Base-by-base conservation (phyloP, 2,797 vertebrate genomes). In the Eutrigla gurnardus region DNA sequence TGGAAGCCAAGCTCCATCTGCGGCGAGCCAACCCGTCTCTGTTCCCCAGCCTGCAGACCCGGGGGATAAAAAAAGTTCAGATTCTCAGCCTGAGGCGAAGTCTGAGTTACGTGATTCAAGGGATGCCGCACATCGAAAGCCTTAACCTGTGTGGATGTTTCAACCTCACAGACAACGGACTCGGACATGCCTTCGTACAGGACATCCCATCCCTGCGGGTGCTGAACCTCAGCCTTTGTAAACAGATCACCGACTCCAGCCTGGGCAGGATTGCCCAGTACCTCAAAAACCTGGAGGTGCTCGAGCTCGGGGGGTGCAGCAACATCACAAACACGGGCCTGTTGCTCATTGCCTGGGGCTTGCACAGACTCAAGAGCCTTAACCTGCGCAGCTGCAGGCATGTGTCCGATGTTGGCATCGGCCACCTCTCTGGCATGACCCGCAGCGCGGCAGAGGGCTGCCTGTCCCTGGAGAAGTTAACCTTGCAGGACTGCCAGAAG, bases 201-300 rank as follows among this genome's bases (percentile, higher is more conserved):
- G 97, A 98, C 94, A 98, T 99, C 91, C 90, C 96, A 72, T 98
- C 97, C 7, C 90, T 99, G 89, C 96, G 96, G 63, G 96, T 97
- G 9, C 96, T 99, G 54, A 98, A 99, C 94, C 96, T 99, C 59
- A 99, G 97, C 88, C 96, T 99, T 59, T 99, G 98, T 91, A 99
- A 99, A 85, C 98, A 99, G 96, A 97, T 99, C 91, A 99, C 97
- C 5, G 98, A 99, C 95, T 98, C 97, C 89, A 99, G 98, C 91
- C 91, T 99, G 93, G 97, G 97, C 80, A 94, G 97, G 87, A 99
- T 99, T 17, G 98, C 98, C 33, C 97, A 98, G 95, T 97, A 98
- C 89, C 96, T 99, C 33, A 98, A 98, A 90, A 97, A 97, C 86
- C 93, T 99, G 89, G 97, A 98, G 93, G 96, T 97, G 89, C 94